Percentiles rank a stretch among this genome's conserved stretches.
Conservation (phyloP, 1,140 invertebrate species). For the Lucilia cuprina region DNA sequence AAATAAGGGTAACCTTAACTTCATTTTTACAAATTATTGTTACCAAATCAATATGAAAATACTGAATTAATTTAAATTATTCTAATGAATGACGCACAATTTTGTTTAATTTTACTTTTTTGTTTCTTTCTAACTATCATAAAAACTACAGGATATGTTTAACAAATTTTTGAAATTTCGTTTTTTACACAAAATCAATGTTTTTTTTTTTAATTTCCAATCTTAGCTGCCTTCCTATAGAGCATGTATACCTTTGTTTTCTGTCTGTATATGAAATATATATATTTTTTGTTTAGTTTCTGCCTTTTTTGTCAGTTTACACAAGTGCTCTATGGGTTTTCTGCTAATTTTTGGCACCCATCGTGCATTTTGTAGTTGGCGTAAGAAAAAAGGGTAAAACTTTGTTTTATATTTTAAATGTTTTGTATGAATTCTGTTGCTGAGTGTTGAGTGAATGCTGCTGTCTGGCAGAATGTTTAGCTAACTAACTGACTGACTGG, state of each 20-base stretch:
- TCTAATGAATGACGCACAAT: constrained; percentile 13
- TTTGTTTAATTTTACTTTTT: neutral
- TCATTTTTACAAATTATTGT: no score
- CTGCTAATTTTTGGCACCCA: neutral
- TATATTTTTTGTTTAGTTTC: neutral
- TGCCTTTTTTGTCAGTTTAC: neutral
- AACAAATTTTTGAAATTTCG: no score
- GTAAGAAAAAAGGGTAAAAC: constrained; percentile 22
- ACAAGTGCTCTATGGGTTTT: neutral
- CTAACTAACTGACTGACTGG: no score
- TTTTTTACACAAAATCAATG: neutral
- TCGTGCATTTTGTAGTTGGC: neutral
- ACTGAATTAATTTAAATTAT: neutral
- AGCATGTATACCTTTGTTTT: neutral
- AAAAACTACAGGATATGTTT: neutral
- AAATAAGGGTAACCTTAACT: no score
- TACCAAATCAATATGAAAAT: no score
- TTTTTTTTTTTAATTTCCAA: constrained; percentile 1
- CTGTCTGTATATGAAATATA: neutral
- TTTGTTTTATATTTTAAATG: neutral
- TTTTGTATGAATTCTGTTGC: neutral
- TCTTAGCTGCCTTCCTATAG: constrained; percentile 16
- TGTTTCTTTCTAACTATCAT: no score
- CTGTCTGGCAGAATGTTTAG: neutral
- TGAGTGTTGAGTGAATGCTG: neutral